phyloP scores from a whole-genome alignment of 2,888 invertebrate genomes.

The Malthinus flaveolus region DNA sequence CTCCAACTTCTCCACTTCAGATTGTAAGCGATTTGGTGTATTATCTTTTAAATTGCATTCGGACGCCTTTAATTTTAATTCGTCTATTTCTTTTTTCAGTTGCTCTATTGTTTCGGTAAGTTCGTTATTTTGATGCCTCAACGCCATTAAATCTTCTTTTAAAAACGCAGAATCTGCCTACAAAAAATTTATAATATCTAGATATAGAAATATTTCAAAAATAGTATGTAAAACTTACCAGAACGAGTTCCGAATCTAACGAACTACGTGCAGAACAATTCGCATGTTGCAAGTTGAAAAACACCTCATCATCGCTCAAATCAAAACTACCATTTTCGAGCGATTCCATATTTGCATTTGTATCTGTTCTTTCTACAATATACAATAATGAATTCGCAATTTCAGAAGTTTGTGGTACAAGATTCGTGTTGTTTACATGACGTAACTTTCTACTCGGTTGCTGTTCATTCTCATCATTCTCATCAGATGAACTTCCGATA shows the following conservation, averaged over 20 bases:
- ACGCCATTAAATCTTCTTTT: background rate
- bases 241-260: constrained; percentile 7
- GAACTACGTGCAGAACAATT: constrained; percentile 6
- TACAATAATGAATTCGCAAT: constrained; percentile 1
- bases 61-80: background rate
- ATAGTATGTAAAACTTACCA: constrained; percentile 2
- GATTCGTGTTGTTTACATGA: background rate
- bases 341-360: background rate
- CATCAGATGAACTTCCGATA: background rate
- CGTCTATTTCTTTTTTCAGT: background rate
- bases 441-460: background rate
- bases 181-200: background rate
- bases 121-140: background rate
- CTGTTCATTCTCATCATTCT: background rate
- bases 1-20: constrained; percentile 2
- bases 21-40: background rate
- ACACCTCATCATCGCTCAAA: background rate
- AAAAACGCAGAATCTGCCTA: background rate
- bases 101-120: background rate
- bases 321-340: background rate
- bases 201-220: background rate
- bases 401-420: too few relatives aligned
- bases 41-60: background rate
- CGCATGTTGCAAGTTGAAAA: constrained; percentile 3
- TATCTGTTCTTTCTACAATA: constrained; percentile 6